A percentile compares a stretch with the other conserved stretches of the same genome.
Conservation (phyloP, 2,888 invertebrate genomes). For the Colletes collaris region DNA sequence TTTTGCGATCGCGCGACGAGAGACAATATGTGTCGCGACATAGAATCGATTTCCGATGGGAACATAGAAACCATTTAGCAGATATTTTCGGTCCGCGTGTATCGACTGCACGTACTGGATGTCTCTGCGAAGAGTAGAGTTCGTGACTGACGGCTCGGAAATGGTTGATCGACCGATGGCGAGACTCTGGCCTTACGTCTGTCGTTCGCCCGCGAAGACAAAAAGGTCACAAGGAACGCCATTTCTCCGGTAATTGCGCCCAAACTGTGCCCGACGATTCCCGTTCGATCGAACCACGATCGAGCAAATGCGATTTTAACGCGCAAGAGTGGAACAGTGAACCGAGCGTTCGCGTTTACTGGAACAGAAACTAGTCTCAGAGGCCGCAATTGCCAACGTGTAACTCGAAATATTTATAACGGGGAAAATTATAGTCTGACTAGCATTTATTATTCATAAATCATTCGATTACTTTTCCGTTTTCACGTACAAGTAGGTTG, state of each 20-base stretch:
- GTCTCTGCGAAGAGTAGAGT: neutral
- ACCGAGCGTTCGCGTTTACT: neutral
- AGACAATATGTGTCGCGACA: conserved; percentile 2
- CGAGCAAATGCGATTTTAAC: too few species aligned
- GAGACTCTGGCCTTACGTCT: conserved; percentile 8
- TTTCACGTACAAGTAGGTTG: neutral
- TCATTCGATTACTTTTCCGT: conserved; percentile 37
- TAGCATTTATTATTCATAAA: conserved; percentile 32
- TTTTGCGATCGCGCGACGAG: conserved; percentile 14
- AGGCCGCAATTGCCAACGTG: neutral
- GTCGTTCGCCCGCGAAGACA: neutral
- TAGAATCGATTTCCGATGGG: conserved; percentile 37
- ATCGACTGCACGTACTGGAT: neutral
- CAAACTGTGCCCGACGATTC: neutral
- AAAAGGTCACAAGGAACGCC: neutral
- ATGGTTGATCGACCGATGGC: conserved; percentile 50
- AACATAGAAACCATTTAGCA: conserved; percentile 21
- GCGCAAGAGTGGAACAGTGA: neutral
- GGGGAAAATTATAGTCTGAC: conserved; percentile 18
- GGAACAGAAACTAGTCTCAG: too few species aligned
- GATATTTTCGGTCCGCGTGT: conserved; percentile 12
- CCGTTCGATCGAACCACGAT: neutral
- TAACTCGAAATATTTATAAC: conserved; percentile 33
- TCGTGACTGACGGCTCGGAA: conserved; percentile 53
- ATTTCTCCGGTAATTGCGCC: neutral